These are phyloP conservation scores for Erebia palarica DNA, from an alignment of 2,888 invertebrate species.

Conservation along the genomic window DNA sequence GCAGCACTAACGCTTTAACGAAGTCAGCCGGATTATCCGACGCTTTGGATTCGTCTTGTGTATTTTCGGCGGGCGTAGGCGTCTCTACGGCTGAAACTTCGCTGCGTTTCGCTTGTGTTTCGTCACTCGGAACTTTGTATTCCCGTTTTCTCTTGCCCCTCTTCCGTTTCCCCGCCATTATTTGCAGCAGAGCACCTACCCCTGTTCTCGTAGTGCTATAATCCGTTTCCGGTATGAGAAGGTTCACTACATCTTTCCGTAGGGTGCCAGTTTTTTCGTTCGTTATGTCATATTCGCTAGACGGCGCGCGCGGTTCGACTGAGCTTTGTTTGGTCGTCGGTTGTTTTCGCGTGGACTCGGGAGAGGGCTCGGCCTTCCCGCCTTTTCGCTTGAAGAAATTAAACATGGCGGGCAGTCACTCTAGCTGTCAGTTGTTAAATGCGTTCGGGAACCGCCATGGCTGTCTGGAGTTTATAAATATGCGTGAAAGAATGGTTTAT, in stretches of 20 bases:
- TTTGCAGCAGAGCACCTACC: constrained; percentile 70
- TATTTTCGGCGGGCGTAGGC: constrained; percentile 69
- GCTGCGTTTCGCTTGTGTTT: constrained; percentile 47
- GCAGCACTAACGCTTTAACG: constrained; percentile 73
- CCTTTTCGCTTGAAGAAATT: constrained; percentile 76
- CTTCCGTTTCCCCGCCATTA: constrained; percentile 73
- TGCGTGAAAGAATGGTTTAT: constrained; percentile 29
- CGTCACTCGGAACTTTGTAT: constrained; percentile 49
- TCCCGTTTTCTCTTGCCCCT: constrained; percentile 64
- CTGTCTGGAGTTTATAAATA: constrained; percentile 37
- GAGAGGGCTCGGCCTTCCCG: constrained; percentile 65
- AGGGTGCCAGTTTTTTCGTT: constrained; percentile 53
- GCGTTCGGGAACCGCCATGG: constrained; percentile 55
- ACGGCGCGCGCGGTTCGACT: constrained; percentile 63
- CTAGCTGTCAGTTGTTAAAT: constrained; percentile 47
- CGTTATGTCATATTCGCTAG: constrained; percentile 59
- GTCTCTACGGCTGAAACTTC: constrained; percentile 38
- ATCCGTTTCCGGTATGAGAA: constrained; percentile 68
- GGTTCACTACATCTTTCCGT: constrained; percentile 76
- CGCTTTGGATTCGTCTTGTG: constrained; percentile 48
- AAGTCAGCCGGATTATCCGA: constrained; percentile 65
- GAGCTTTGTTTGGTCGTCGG: constrained; percentile 55
- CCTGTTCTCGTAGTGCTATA: constrained; percentile 70
- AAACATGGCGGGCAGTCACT: constrained; percentile 65
- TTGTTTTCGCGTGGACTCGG: constrained; percentile 41